These are phyloP conservation scores for Leptodirus hochenwartii DNA, from an alignment of 2,888 invertebrate species.

Conservation along the genomic window DNA sequence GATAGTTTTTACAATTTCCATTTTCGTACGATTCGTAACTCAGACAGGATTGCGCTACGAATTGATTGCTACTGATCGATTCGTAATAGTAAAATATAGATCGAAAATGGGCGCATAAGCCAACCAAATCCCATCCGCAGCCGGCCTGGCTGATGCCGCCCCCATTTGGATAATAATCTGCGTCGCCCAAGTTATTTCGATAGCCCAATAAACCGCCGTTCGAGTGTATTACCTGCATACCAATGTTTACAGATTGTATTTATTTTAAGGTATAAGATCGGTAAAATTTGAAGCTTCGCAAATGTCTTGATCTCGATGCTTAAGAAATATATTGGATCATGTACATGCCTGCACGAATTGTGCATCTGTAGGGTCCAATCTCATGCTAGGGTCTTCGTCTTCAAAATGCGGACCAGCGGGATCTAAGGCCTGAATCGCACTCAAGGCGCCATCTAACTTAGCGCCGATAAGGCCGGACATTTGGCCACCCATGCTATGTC, in stretches of 20 bases:
- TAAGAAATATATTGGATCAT: no score
- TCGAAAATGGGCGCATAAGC: constrained; percentile 27
- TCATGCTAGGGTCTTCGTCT: constrained; percentile 14
- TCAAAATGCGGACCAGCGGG: constrained; percentile 21
- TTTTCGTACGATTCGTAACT: constrained; percentile 12
- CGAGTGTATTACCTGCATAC: constrained; percentile 24
- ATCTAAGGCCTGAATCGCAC: constrained; percentile 21
- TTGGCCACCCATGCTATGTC: constrained; percentile 22
- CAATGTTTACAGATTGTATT: no score
- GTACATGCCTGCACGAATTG: constrained; percentile 21
- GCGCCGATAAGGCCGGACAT: constrained; percentile 19
- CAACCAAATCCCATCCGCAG: constrained; percentile 19
- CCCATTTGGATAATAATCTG: constrained; percentile 25
- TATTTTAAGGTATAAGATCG: no score
- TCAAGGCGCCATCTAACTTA: constrained; percentile 14
- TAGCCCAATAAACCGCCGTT: constrained; percentile 15
- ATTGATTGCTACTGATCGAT: constrained; percentile 21
- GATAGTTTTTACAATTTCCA: constrained; percentile 13
- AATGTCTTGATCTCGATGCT: no score
- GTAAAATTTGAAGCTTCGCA: no score
- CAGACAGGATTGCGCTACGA: constrained; percentile 16
- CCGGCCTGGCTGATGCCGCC: constrained; percentile 22
- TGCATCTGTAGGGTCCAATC: constrained; percentile 21
- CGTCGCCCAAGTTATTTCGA: constrained; percentile 19
- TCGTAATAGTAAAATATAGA: constrained; percentile 28